Evolutionary conservation across 2,797 vertebrate genomes (phyloP).

Genomic region (Pelodytes ibericus): DNA sequence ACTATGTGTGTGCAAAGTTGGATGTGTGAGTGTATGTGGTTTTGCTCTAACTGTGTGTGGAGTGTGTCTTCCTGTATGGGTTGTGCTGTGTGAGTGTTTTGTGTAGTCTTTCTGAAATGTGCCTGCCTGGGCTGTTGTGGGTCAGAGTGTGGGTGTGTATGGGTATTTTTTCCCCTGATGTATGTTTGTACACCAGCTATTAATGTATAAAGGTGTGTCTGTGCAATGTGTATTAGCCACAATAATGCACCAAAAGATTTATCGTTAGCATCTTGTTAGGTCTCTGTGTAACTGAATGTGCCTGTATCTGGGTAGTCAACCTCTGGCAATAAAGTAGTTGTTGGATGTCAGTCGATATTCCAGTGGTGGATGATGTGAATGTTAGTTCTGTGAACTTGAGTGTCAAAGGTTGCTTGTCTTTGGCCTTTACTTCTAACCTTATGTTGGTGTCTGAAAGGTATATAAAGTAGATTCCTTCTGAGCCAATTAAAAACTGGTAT

Average conservation of each 20-base stretch:
- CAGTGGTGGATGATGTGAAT: too few species aligned
- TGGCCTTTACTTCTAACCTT: too few species aligned
- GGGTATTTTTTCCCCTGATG: not conserved
- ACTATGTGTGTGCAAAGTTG: conserved; percentile 42
- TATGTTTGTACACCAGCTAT: not conserved
- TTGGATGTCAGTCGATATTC: not conserved
- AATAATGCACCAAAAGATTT: not conserved
- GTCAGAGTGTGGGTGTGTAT: not conserved
- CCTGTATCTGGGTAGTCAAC: not conserved
- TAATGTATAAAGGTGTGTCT: conserved; percentile 18
- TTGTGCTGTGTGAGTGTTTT: not conserved
- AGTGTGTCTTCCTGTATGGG: not conserved
- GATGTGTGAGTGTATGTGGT: not conserved
- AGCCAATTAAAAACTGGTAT: not conserved
- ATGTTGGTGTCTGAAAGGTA: too few species aligned
- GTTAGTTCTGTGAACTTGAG: too few species aligned
- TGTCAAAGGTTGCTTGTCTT: too few species aligned
- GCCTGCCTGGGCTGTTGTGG: not conserved
- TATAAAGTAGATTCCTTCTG: too few species aligned
- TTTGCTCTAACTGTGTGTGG: not conserved
- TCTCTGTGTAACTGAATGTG: not conserved
- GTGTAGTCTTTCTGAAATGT: not conserved
- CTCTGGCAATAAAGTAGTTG: not conserved
- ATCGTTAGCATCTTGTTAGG: not conserved
- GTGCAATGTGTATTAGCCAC: not conserved